Percentiles rank a stretch among this genome's conserved stretches.
phyloP scores from a whole-genome alignment of 1,140 invertebrate genomes.

The Heliconius hewitsoni region DNA sequence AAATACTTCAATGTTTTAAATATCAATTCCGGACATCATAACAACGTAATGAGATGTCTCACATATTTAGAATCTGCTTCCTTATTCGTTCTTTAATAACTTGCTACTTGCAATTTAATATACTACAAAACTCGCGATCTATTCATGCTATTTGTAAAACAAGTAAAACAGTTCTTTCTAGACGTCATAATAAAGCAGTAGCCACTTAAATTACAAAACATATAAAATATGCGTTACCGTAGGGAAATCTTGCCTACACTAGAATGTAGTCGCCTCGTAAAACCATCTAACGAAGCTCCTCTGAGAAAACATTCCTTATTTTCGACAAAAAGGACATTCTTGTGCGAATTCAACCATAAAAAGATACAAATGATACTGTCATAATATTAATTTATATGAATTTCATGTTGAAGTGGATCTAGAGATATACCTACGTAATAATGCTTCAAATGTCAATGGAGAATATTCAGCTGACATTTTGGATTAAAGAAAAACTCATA shows the following conservation, averaged over 20 bases:
- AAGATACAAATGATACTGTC: conserved; percentile 14
- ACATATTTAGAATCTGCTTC: too few relatives aligned
- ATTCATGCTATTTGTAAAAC: conserved; percentile 13
- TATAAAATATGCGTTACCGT: conserved; percentile 69
- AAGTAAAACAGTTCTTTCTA: conserved; percentile 24
- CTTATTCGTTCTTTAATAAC: too few relatives aligned
- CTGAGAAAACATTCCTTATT: conserved; percentile 52
- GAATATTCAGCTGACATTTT: not conserved
- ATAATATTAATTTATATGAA: conserved; percentile 3
- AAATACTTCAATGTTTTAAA: too few relatives aligned
- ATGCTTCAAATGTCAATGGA: conserved; percentile 9
- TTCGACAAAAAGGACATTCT: conserved; percentile 39
- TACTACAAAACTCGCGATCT: not conserved
- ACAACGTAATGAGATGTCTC: too few relatives aligned
- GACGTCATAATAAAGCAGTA: conserved; percentile 58
- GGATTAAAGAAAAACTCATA: not conserved
- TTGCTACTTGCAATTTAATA: too few relatives aligned
- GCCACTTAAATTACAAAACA: conserved; percentile 65
- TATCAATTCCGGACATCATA: too few relatives aligned
- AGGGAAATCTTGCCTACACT: conserved; percentile 63
- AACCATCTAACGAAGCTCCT: conserved; percentile 62
- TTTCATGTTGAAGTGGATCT: not conserved
- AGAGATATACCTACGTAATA: not conserved
- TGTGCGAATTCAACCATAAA: conserved; percentile 10
- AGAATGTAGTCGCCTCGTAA: conserved; percentile 63